phyloP scores from a whole-genome alignment of 1,140 invertebrate genomes.

The Tetramorium parvispinum region DNA sequence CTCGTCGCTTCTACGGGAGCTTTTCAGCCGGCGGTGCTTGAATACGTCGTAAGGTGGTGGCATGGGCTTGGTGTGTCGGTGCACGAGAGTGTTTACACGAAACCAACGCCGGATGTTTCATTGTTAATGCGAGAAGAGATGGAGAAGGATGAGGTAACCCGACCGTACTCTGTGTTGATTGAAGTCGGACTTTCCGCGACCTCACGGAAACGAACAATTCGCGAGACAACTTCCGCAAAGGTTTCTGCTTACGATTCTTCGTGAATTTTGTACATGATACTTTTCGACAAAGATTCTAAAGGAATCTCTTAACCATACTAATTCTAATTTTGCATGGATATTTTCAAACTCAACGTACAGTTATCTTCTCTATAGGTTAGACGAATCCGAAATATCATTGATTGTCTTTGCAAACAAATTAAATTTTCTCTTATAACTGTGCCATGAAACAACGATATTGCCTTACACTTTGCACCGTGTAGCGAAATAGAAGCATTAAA shows the following conservation, averaged over 20 bases:
- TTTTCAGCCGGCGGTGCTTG: constrained; percentile 41
- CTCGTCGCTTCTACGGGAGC: constrained; percentile 39
- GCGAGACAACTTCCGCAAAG: constrained; percentile 12
- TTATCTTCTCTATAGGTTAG: neutral
- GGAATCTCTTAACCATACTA: neutral
- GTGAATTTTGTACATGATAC: constrained; percentile 1
- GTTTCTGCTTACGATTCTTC: neutral
- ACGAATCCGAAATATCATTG: neutral
- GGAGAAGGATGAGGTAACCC: constrained; percentile 8
- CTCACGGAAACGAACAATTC: constrained; percentile 16
- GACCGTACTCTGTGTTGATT: constrained; percentile 30
- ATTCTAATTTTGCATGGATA: neutral
- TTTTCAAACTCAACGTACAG: neutral
- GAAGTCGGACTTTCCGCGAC: constrained; percentile 49
- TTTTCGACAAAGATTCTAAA: neutral
- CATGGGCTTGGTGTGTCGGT: neutral
- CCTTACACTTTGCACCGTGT: neutral
- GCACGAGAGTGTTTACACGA: constrained; percentile 63
- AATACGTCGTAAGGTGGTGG: constrained; percentile 33
- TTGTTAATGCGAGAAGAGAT: constrained; percentile 58
- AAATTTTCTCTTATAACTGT: neutral
- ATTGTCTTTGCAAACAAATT: neutral
- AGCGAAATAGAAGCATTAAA: neutral
- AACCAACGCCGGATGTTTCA: constrained; percentile 58
- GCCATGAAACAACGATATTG: neutral